These are phyloP conservation scores for Zootoca vivipara DNA, from an alignment of 2,113 vertebrate species.

Conservation along the genomic window DNA sequence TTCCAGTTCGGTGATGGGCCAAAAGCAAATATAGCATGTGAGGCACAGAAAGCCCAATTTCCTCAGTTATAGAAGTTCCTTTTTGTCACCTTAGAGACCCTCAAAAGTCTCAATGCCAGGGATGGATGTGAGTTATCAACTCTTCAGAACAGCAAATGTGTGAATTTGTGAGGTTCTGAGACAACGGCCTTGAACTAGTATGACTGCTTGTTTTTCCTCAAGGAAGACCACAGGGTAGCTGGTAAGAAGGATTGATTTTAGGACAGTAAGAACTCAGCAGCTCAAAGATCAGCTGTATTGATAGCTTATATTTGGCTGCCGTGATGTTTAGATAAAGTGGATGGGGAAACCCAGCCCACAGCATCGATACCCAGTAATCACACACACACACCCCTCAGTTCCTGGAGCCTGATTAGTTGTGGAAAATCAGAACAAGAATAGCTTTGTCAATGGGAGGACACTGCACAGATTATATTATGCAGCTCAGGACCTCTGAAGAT, in stretches of 20 bases:
- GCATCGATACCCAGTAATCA: background rate
- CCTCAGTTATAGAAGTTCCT: background rate
- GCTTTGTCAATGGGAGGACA: background rate
- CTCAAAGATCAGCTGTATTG: background rate
- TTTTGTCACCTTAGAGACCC: background rate
- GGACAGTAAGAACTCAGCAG: background rate
- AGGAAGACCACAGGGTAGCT: background rate
- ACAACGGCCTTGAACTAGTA: background rate
- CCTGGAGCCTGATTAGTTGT: background rate
- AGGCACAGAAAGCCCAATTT: too few species aligned
- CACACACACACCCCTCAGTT: background rate
- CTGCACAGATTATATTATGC: background rate
- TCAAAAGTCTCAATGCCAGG: background rate
- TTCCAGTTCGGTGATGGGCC: conserved; percentile 7
- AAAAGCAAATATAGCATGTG: background rate
- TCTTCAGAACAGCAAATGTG: background rate
- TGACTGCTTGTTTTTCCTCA: background rate
- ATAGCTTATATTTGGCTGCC: background rate
- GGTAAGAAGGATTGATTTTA: background rate
- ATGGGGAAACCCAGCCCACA: background rate
- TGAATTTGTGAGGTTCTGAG: background rate
- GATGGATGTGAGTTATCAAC: too few species aligned
- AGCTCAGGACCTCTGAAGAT: background rate
- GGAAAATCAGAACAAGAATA: background rate
- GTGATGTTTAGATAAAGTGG: background rate